Conservation (phyloP, 2,113 vertebrate species). For the Xenopus laevis region DNA sequence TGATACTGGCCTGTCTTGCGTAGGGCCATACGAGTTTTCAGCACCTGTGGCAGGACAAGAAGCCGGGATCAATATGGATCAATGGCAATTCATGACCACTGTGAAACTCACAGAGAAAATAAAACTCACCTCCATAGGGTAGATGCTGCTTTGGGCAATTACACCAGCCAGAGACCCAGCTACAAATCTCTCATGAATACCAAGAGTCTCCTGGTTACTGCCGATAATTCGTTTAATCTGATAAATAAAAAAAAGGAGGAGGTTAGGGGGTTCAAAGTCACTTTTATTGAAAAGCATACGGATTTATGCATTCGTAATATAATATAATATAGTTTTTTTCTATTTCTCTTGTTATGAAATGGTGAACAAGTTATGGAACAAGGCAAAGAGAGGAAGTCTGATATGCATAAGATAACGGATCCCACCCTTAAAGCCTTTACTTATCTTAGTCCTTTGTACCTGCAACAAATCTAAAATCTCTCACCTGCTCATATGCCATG, state of each 20-base stretch:
- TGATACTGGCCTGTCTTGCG: conserved; percentile 85
- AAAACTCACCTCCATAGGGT: conserved; percentile 89
- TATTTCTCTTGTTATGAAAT: too few species aligned
- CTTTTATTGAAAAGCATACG: too few species aligned
- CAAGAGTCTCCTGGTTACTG: conserved; percentile 84
- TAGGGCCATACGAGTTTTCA: conserved; percentile 90
- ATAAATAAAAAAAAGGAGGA: neutral
- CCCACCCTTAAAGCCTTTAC: too few species aligned
- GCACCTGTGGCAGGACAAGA: conserved; percentile 65
- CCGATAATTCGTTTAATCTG: conserved; percentile 91
- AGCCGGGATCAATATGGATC: neutral
- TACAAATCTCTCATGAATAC: conserved; percentile 82
- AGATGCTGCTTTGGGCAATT: conserved; percentile 94
- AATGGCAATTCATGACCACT: too few species aligned
- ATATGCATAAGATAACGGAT: too few species aligned
- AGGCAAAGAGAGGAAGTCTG: too few species aligned
- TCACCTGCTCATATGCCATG: conserved; percentile 95
- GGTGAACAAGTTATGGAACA: too few species aligned
- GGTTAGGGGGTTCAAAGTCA: too few species aligned
- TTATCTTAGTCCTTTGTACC: too few species aligned
- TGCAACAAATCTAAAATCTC: neutral
- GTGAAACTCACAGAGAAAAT: neutral
- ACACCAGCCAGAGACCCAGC: conserved; percentile 88
- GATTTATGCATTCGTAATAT: too few species aligned
- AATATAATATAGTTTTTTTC: too few species aligned